Evolutionary conservation across 2,797 vertebrate genomes (phyloP), one percentile per base, ranked within the genome.

Genomic region (Semotilus atromaculatus): DNA sequence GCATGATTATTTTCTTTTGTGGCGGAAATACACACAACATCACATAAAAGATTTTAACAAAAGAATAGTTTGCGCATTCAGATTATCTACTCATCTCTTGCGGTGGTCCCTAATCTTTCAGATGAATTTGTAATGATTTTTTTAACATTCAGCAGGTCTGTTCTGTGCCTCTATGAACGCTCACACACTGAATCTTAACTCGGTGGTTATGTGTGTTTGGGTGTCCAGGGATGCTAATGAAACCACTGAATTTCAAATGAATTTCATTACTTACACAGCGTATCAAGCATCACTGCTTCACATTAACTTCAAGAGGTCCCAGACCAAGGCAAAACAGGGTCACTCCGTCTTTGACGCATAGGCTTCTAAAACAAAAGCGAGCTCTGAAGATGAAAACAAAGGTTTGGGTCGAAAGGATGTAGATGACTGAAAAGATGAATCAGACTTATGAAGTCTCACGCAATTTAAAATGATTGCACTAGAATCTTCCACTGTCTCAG

Each of bases 171-270:
- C 34, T 76, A 3, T 19, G 40, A 38, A 18, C 14, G 9, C 36
- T 86, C 67, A 83, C 34, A 80, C 53, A 18, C 14, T 72, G 86
- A 87, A 87, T 88, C 64, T 36, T 40, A 88, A 83, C 66, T n/a
- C 18, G 0, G 60, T 82, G 31, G 36, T 89, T 84, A 79, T 66
- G 72, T 68, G 40, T 64, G 72, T 53, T 81, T 53, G 80, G 23
- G 75, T n/a, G 34, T 78, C 48, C 74, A 38, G 53, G 70, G 74
- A 72, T 67, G 85, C 80, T 87, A 88, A 78, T 85, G 73, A 82
- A 87, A 38, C 55, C 74, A n/a, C 23, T 48, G 45, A 48, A 48
- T 48, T 48, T 48, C 45, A 48, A 16, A 29, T 76, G 76, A 85
- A 85, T 82, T 76, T 85, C 60, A 80, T 84, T 79, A 80, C 78